Evolutionary conservation across 2,888 invertebrate genomes (phyloP).

Genomic region (Leucophora obtusa): DNA sequence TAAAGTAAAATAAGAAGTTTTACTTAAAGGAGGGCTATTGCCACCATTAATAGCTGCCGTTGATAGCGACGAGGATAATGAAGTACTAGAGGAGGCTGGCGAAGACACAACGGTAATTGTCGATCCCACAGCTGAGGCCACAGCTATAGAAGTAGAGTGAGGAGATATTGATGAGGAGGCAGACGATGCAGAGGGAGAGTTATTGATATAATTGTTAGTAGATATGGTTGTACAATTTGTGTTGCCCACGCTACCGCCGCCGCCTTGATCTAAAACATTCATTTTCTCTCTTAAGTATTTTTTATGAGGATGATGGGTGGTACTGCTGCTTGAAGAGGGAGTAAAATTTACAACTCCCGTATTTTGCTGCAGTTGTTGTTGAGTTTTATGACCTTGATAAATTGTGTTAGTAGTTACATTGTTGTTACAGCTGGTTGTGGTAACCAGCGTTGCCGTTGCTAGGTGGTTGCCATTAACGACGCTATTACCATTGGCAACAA

Average conservation of each 20-base stretch:
- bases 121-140: slow-evolving; percentile 58
- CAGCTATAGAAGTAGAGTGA: slow-evolving; percentile 38
- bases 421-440: slow-evolving; percentile 35
- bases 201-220: slow-evolving; percentile 37
- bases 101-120: slow-evolving; percentile 75
- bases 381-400: slow-evolving; percentile 65
- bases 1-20: slow-evolving; percentile 61
- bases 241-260: slow-evolving; percentile 64
- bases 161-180: slow-evolving; percentile 21
- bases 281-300: slow-evolving; percentile 78
- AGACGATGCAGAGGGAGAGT: slow-evolving; percentile 15
- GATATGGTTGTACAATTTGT: slow-evolving; percentile 25
- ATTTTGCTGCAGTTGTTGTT: slow-evolving; percentile 52
- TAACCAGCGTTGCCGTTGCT: slow-evolving; percentile 42
- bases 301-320: slow-evolving; percentile 78
- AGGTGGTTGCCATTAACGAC: slow-evolving; percentile 65
- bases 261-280: slow-evolving; percentile 75
- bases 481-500: slow-evolving; percentile 63
- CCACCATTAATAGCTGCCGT: slow-evolving; percentile 75
- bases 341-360: slow-evolving; percentile 18
- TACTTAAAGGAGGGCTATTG: slow-evolving; percentile 70
- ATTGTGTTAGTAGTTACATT: slow-evolving; percentile 58
- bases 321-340: slow-evolving; percentile 63
- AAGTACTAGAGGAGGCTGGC: slow-evolving; percentile 75
- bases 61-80: slow-evolving; percentile 69